Base-by-base conservation (phyloP, 1,140 invertebrate species). In the Steinernema feltiae region DNA sequence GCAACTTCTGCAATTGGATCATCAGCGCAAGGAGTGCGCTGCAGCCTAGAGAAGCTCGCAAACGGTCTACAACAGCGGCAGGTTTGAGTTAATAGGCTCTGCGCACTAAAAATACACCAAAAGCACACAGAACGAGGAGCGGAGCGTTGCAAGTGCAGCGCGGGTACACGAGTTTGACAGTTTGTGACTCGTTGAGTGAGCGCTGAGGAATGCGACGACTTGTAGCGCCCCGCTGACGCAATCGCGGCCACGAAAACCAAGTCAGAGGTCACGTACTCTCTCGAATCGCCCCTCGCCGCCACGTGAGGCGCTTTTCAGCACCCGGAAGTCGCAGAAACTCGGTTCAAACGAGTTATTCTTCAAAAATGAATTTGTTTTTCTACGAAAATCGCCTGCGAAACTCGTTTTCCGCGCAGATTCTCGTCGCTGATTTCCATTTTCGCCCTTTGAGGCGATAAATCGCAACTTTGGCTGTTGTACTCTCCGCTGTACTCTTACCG, bases 361-460 rank as follows among this genome's bases (percentile, higher is more conserved):
- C 35, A 41, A 41, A 63, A 63, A n/a, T 63, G 7, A 63, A 63
- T 63, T 27, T 63, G 53, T 15, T 63, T 63, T 63, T 63, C 24
- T 27, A 3, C 24, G 24, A 63, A 63, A 63, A 15, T 27, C 53
- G 53, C 24, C 24, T 63, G n/a, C n/a, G 18, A 41, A 41, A 41
- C 35, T 41, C 35, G 35, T 41, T 41, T 41, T 41, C 7, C 7
- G 18, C 53, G 24, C 12, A 15, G 15, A 63, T 63, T 27, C 3
- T 21, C 53, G 24, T 12, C 3, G 53, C 53, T 63, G 2, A 41
- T 41, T 41, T 41, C 35, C 35, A 41, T 41, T 7, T 41, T 41
- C 35, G 35, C 35, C 7, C 53, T 63, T 15, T 3, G 24, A n/a
- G n/a, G n/a, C n/a, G n/a, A n/a, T n/a, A 63, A 27, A 63, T 63